Base-by-base conservation (phyloP, 2,888 invertebrate genomes). In the Listrodromus nycthemerus region DNA sequence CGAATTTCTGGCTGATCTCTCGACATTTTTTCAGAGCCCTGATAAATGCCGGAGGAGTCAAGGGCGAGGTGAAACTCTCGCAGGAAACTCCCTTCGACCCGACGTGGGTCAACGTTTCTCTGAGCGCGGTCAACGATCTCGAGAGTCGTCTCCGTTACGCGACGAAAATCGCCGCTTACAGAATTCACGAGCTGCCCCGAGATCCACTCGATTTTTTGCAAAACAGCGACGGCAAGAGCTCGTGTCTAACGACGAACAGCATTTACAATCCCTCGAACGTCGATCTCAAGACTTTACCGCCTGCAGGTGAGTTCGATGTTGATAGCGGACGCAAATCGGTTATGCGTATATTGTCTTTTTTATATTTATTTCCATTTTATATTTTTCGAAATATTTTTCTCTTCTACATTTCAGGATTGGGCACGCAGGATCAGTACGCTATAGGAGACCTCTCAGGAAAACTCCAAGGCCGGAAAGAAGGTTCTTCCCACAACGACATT, bases 361-460 rank as follows among this genome's bases (percentile, higher is more conserved):
- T 33, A 8, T 33, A 33, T 33, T 33, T 33, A 37, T 75, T 27
- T 10, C 48, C 61, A 41, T 80, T 66, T 52, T n/a, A 45, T 37
- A n/a, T 63, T 27, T 65, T n/a, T 50, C n/a, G n/a, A n/a, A n/a
- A 5, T 48, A n/a, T 6, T n/a, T 48, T 48, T 48, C n/a, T 48
- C n/a, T 48, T 48, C 1, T 48, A 6, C n/a, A n/a, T 48, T 48
- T 48, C 33, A 84, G 96, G 96, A 24, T 95, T 95, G 88, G 97
- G 97, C 48, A 97, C 97, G 0, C 97, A 97, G 92, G 98, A 99
- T 93, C 97, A 97, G 92, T 99, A 98, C 90, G 96, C 98, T 1
- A 94, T 98, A 2, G 99, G 99, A 0, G 98, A 98, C 91, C 94
- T 99, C 13, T 96, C 97, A 75, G 98, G 98, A 24, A 98, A 98